Percentiles rank a stretch among this genome's conserved stretches.
Conservation (phyloP, 2,888 invertebrate genomes). For the Brachylomia viminalis region DNA sequence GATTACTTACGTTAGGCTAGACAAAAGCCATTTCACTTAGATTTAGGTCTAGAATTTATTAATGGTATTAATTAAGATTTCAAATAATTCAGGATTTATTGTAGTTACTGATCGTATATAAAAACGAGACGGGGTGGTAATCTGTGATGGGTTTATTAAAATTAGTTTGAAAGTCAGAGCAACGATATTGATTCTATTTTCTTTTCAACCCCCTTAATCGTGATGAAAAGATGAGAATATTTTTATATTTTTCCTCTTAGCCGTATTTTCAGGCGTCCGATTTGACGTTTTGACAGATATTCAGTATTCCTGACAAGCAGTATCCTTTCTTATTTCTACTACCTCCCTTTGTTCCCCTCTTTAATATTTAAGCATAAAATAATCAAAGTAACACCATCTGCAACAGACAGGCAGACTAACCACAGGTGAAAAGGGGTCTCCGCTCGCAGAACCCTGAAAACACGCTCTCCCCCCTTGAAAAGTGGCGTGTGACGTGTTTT, state of each 20-base stretch:
- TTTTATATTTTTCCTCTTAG: background rate
- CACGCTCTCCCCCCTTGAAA: slow-evolving; percentile 65
- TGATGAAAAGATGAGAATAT: background rate
- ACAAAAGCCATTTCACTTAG: slow-evolving; percentile 30
- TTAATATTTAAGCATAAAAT: slow-evolving; percentile 32
- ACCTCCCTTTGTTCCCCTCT: background rate
- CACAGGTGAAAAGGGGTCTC: slow-evolving; percentile 57
- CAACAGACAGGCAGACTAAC: slow-evolving; percentile 49
- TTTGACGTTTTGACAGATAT: background rate
- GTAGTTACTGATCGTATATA: background rate
- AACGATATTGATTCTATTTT: background rate
- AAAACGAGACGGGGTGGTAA: background rate
- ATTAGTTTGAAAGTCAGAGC: background rate
- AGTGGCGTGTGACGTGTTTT: slow-evolving; percentile 78
- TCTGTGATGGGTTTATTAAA: slow-evolving; percentile 18
- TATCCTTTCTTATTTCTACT: background rate
- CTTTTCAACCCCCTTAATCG: background rate
- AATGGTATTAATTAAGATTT: slow-evolving; percentile 38
- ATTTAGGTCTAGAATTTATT: slow-evolving; percentile 33
- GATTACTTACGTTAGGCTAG: slow-evolving; percentile 35
- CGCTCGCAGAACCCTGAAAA: slow-evolving; percentile 64
- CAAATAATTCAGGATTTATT: slow-evolving; percentile 16
- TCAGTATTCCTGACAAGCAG: background rate
- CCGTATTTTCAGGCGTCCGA: background rate
- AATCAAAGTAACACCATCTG: slow-evolving; percentile 51